phyloP scores from a whole-genome alignment of 2,888 invertebrate genomes.

The Celastrina argiolus region DNA sequence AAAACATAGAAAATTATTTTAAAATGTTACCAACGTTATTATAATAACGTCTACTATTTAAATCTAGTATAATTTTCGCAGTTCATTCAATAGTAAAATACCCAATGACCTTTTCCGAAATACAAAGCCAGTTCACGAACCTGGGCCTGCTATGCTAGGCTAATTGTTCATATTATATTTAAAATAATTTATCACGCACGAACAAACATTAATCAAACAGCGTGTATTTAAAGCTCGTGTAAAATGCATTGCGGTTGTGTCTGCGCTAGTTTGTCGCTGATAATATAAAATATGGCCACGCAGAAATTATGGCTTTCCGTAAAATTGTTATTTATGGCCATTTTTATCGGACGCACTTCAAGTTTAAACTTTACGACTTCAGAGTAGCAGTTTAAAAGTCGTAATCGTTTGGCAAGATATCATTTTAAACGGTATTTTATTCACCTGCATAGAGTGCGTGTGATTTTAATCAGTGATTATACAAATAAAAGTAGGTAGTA shows the following conservation, averaged over 20 bases:
- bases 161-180: not conserved
- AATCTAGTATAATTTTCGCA: no score
- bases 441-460: no score
- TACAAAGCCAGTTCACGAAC: no score
- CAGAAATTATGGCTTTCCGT: constrained; percentile 12
- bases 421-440: no score
- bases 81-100: no score
- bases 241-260: constrained; percentile 14
- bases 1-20: no score
- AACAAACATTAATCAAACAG: constrained; percentile 3
- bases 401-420: no score
- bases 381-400: not conserved
- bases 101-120: no score
- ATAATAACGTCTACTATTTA: no score
- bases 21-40: no score
- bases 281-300: constrained; percentile 17
- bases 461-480: no score
- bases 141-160: not conserved
- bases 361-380: constrained; percentile 15
- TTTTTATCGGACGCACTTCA: constrained; percentile 4
- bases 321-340: constrained; percentile 13
- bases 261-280: constrained; percentile 5
- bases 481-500: no score
- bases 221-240: not conserved
- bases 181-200: not conserved